Evolutionary conservation across 2,888 invertebrate genomes (phyloP), one percentile per base, ranked within the genome.

Genomic region (Dichetophora obliterata): DNA sequence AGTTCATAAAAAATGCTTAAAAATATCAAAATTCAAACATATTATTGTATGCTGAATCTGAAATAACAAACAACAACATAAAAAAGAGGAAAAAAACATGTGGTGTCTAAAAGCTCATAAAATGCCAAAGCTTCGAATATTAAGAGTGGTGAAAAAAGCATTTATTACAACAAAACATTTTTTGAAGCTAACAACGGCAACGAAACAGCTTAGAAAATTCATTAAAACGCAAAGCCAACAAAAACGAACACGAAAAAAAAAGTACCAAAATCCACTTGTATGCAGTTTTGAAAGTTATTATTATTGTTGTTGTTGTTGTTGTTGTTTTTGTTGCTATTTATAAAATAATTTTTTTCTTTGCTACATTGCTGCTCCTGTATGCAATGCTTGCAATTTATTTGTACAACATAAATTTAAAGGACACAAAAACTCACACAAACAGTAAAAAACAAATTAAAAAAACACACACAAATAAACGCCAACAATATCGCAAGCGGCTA

Each of bases 401-500:
- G 70, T 31, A 65, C 63, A 71, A 71, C 71, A 76, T 76, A 76
- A 76, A 76, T 76, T 63, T 71, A 63, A 71, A 63, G 70, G 52
- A 71, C 16, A 71, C 48, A 8, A 63, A 63, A 70, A 71, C 59
- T 63, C 70, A 61, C 50, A 70, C 16, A 50, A 52, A 48, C 54
- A 66, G 37, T 14, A 22, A 16, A 61, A 48, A 24, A 50, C n/a
- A 43, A 65, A 71, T 22, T 22, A 63, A 24, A 37, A 52, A 31
- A 71, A 59, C 22, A 43, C 59, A 57, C 59, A 59, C 71, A 71
- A 69, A 22, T 16, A 69, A 43, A 59, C 57, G 14, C 57, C 57
- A 59, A 59, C 57, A 43, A 43, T 43, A 43, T 43, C 14, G 24
- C 24, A 19, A 24, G 9, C 57, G 24, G 27, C 57, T 24, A 59